Evolutionary conservation across 64 coral and sea anemone species (phyloP).

Genomic region (Pocillopora damicornis): DNA sequence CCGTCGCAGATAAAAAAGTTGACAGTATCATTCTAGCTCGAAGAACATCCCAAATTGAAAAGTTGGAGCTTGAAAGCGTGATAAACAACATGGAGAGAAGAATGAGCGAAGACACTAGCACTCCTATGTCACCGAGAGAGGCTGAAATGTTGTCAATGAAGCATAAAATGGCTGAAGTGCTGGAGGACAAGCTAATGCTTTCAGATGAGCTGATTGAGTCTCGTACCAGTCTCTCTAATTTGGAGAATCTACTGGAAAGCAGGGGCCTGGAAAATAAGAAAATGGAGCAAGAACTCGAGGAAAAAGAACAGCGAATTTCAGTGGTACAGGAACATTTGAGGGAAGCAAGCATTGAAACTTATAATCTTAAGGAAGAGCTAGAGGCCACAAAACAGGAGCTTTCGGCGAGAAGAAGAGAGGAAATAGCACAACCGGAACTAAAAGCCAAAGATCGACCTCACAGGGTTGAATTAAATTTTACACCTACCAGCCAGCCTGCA

Average conservation of each 20-base stretch:
- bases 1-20: constrained; percentile 14
- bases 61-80: constrained; percentile 23
- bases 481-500: background rate
- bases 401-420: background rate
- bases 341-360: background rate
- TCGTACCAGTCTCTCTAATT: constrained; percentile 24
- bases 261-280: constrained; percentile 30
- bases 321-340: constrained; percentile 6
- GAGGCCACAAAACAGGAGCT: background rate
- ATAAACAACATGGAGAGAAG: constrained; percentile 45
- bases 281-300: constrained; percentile 35
- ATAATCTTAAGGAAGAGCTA: constrained; percentile 2
- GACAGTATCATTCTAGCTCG: background rate
- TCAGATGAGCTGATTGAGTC: constrained; percentile 50
- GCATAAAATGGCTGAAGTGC: constrained; percentile 29
- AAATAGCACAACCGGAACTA: background rate
- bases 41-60: constrained; percentile 38
- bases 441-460: constrained; percentile 4
- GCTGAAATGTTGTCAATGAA: constrained; percentile 51
- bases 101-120: background rate
- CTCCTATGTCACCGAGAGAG: constrained; percentile 15
- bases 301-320: constrained; percentile 36
- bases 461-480: constrained; percentile 6
- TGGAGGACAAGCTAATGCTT: constrained; percentile 40
- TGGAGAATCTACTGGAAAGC: constrained; percentile 18